Conservation (phyloP, 2,797 vertebrate species). For the Halcyon badia region DNA sequence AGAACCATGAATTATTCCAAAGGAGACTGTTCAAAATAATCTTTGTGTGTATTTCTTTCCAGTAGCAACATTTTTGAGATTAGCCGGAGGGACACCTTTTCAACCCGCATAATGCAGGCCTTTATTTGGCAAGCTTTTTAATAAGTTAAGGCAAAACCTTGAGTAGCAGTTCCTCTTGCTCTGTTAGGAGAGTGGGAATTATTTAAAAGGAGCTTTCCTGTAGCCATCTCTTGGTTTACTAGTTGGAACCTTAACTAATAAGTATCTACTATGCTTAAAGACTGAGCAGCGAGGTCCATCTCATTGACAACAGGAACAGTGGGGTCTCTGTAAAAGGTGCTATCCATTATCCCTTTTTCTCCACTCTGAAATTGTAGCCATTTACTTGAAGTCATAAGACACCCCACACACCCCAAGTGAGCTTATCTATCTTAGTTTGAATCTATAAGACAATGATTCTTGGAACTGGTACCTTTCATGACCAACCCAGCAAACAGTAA, state of each 20-base stretch:
- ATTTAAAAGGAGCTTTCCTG: background rate
- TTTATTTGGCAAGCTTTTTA: background rate
- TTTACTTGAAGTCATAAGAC: background rate
- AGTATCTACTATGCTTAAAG: background rate
- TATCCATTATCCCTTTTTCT: background rate
- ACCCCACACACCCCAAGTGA: background rate
- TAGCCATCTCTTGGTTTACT: background rate
- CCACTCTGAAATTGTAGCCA: background rate
- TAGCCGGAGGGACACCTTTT: background rate
- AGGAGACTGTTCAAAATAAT: background rate
- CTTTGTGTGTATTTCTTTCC: background rate
- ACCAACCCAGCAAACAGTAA: background rate
- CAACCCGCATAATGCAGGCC: background rate
- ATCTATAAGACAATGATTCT: background rate
- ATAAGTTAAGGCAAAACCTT: background rate
- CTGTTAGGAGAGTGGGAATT: background rate
- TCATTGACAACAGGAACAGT: accelerated
- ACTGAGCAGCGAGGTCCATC: background rate
- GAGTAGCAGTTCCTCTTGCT: background rate
- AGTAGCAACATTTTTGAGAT: background rate
- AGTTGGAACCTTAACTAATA: background rate
- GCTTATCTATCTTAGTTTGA: background rate
- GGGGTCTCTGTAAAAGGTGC: background rate
- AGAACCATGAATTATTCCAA: background rate
- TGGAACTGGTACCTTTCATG: background rate